Percentiles rank a stretch among this genome's conserved stretches.
phyloP scores from a whole-genome alignment of 1,140 invertebrate species.

The Drosophila kanapiae region DNA sequence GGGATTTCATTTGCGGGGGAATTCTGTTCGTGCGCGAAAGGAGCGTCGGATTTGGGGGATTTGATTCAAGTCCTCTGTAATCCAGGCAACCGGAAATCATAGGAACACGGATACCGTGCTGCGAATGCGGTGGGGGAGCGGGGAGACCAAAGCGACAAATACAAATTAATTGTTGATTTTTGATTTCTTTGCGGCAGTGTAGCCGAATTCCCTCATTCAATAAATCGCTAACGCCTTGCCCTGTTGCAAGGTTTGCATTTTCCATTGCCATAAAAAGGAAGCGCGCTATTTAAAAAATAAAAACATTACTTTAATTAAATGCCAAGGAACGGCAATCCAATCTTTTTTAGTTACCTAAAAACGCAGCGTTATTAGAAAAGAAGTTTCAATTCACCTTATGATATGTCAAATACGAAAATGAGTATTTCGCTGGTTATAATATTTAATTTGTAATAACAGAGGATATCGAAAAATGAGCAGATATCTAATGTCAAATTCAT shows the following conservation, averaged over 20 bases:
- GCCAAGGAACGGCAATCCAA: too few species aligned
- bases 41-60: background rate
- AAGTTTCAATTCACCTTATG: too few species aligned
- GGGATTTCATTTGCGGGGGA: slow-evolving; percentile 32
- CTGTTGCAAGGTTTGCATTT: background rate
- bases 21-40: background rate
- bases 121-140: background rate
- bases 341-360: background rate
- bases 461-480: too few species aligned
- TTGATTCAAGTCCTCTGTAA: background rate
- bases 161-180: slow-evolving; percentile 19
- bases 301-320: background rate
- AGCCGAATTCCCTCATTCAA: background rate
- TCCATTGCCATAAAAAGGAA: background rate
- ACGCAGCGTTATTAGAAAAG: fast-evolving
- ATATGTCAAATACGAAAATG: too few species aligned
- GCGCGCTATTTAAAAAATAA: background rate
- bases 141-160: background rate
- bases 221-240: background rate
- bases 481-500: too few species aligned
- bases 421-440: too few species aligned
- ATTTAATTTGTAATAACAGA: too few species aligned
- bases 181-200: slow-evolving; percentile 15
- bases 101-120: background rate
- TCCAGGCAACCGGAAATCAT: background rate